Conservation (phyloP, 1,140 invertebrate genomes). For the Eupristina koningsbergeri region DNA sequence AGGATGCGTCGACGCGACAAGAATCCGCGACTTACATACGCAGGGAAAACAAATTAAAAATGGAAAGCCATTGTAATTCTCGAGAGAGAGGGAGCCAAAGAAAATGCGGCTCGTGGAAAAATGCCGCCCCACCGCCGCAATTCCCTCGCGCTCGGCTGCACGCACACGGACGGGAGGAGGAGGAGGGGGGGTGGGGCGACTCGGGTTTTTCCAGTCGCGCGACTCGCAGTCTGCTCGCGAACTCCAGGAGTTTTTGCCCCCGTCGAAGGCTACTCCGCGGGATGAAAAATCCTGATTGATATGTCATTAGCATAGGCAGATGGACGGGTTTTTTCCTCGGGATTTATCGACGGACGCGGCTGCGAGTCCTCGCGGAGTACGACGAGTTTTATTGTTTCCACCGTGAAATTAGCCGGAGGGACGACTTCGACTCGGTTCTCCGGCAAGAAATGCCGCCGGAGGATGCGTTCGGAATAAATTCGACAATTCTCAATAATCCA, state of each 20-base stretch:
- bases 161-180: too few species aligned
- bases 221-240: constrained; percentile 12
- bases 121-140: constrained; percentile 14
- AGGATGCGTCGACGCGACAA: neutral
- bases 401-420: constrained; percentile 20
- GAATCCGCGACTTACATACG: neutral
- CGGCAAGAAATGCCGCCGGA: neutral
- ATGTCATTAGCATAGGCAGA: constrained; percentile 37
- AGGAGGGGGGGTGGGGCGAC: too few species aligned
- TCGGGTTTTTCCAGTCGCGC: constrained; percentile 19
- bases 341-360: neutral
- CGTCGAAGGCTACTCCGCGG: neutral
- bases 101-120: constrained; percentile 7
- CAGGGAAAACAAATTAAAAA: neutral
- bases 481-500: neutral
- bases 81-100: neutral
- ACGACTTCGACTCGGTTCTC: neutral
- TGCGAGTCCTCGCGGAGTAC: neutral
- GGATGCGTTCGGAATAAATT: constrained; percentile 15
- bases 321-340: constrained; percentile 17
- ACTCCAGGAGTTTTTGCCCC: neutral
- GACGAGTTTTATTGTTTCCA: neutral
- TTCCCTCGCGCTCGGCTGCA: constrained; percentile 21
- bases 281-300: constrained; percentile 42
- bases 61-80: constrained; percentile 16